phyloP scores from a whole-genome alignment of 1,140 invertebrate species.

The Stenopsyche tienmushanensis region DNA sequence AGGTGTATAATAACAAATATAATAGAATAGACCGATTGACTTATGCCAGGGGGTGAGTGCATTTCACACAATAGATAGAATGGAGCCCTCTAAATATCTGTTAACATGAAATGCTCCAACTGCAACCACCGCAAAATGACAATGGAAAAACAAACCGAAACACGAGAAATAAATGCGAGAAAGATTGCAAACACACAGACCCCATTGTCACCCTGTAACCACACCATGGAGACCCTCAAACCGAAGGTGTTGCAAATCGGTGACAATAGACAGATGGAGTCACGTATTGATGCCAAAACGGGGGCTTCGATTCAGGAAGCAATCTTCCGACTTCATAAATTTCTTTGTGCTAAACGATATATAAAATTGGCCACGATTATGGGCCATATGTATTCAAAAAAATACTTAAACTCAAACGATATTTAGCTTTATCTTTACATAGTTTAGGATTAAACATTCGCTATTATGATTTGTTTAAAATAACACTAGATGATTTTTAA shows the following conservation, averaged over 20 bases:
- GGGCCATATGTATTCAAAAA: too few species aligned
- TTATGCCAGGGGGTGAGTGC: conserved; percentile 7
- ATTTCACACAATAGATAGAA: neutral
- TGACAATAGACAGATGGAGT: conserved; percentile 10
- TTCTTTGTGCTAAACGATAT: too few species aligned
- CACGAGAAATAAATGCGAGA: conserved; percentile 22
- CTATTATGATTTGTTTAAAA: too few species aligned
- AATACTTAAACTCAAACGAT: too few species aligned
- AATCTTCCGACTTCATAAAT: too few species aligned
- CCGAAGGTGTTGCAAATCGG: conserved; percentile 14
- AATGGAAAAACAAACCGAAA: conserved; percentile 23
- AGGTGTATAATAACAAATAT: neutral
- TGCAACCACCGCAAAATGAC: conserved; percentile 9
- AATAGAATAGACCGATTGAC: conserved; percentile 20
- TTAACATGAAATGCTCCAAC: conserved; percentile 4
- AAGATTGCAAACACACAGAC: conserved; percentile 22
- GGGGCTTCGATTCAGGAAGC: neutral
- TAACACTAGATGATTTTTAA: too few species aligned
- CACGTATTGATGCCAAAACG: too few species aligned
- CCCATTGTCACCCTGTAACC: conserved; percentile 1
- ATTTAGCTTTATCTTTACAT: too few species aligned
- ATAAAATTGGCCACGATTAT: too few species aligned
- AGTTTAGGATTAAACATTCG: too few species aligned
- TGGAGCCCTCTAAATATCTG: conserved; percentile 9
- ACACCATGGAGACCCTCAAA: neutral